Conservation (phyloP, 2,888 invertebrate species). For the Ephialtes manifestator region DNA sequence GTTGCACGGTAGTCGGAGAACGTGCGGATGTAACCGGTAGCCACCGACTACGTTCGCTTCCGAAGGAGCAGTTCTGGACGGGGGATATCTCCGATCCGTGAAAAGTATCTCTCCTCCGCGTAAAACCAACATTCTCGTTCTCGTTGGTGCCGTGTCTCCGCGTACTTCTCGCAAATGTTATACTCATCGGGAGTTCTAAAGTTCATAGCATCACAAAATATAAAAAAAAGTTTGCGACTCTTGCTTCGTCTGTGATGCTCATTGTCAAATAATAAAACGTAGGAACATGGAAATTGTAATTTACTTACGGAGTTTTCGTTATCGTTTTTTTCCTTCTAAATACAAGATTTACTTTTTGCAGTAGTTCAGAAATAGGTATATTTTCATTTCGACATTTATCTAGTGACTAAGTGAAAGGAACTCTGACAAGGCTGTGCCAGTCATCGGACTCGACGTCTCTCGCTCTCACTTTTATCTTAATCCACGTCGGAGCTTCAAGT, state of each 20-base stretch:
- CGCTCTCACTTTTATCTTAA: slow-evolving; percentile 36
- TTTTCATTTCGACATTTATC: slow-evolving; percentile 11
- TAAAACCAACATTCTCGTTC: slow-evolving; percentile 43
- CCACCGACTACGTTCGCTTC: neutral
- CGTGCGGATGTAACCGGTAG: slow-evolving; percentile 13
- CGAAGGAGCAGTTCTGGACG: slow-evolving; percentile 20
- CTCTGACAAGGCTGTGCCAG: neutral
- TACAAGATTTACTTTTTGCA: neutral
- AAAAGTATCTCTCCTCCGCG: slow-evolving; percentile 12
- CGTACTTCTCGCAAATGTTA: neutral
- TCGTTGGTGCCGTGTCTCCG: neutral
- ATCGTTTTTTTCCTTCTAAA: neutral
- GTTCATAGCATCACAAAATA: neutral
- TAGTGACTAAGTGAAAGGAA: slow-evolving; percentile 15
- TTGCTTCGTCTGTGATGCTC: neutral
- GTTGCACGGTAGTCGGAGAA: slow-evolving; percentile 23
- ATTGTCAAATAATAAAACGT: neutral
- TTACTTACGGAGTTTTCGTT: neutral
- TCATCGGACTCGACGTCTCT: slow-evolving; percentile 26
- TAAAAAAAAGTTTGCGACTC: neutral
- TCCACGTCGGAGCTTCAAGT: slow-evolving; percentile 45
- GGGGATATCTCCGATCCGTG: slow-evolving; percentile 35
- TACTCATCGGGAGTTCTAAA: neutral
- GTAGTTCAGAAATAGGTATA: neutral
- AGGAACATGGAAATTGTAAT: neutral